A percentile compares a stretch with the other conserved stretches of the same genome.
Evolutionary conservation across 1,140 invertebrate genomes (phyloP).

Genomic region (Macrobrachium nipponense): DNA sequence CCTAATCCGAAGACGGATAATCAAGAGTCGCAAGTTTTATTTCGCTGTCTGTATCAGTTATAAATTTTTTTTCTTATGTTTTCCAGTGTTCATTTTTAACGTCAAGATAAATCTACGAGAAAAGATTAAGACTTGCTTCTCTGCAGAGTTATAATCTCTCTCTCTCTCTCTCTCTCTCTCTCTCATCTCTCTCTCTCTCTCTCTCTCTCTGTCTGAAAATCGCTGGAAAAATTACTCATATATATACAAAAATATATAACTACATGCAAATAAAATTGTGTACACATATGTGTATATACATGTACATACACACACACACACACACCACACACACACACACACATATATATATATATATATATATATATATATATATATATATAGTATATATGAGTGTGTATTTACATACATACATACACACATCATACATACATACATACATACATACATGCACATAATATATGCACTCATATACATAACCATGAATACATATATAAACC

Average conservation of each 20-base stretch:
- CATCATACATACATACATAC: background rate
- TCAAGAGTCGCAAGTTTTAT: no score
- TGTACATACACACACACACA: background rate
- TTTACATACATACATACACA: background rate
- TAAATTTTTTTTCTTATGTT: no score
- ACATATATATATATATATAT: constrained; percentile 14
- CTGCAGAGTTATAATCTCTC: no score
- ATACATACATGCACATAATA: background rate
- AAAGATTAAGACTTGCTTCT: no score
- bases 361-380: constrained; percentile 8
- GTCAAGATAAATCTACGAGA: no score
- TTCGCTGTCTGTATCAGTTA: no score
- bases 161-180: no score
- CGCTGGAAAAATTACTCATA: no score
- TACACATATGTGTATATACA: background rate
- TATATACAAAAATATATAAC: background rate
- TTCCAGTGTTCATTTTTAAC: no score
- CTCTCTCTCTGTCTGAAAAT: no score
- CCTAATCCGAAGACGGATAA: no score
- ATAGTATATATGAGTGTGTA: background rate
- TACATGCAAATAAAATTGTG: background rate
- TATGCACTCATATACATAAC: background rate
- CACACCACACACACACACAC: background rate
- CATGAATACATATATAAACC: background rate
- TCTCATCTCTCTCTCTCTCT: no score